Conservation (phyloP, 2,888 invertebrate species). For the Nematopogon swammerdamellus region DNA sequence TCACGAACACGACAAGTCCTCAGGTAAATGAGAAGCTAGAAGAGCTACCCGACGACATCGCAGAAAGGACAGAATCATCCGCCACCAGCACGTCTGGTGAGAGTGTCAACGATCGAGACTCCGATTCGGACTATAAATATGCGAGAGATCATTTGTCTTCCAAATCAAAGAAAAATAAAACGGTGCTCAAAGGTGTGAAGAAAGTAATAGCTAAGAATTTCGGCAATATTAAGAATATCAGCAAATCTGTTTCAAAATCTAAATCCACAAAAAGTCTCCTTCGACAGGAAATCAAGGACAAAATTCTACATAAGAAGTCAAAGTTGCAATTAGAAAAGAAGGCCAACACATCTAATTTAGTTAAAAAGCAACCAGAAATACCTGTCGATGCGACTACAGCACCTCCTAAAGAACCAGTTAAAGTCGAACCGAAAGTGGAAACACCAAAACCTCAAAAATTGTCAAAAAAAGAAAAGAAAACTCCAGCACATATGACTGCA, state of each 20-base stretch:
- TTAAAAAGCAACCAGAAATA: not conserved
- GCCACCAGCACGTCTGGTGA: slow-evolving; percentile 49
- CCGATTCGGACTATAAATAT: slow-evolving; percentile 60
- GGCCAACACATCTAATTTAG: not conserved
- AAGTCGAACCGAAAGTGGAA: slow-evolving; percentile 29
- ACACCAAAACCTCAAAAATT: slow-evolving; percentile 39
- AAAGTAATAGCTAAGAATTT: slow-evolving; percentile 7
- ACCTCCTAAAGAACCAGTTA: slow-evolving; percentile 22
- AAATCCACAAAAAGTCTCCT: slow-evolving; percentile 27
- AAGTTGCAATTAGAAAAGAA: not conserved
- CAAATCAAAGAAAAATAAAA: slow-evolving; percentile 21
- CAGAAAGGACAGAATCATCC: slow-evolving; percentile 51
- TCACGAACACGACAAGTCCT: not conserved
- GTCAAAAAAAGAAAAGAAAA: slow-evolving; percentile 53
- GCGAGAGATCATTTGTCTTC: slow-evolving; percentile 15
- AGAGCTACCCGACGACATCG: slow-evolving; percentile 31
- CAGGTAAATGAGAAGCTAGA: slow-evolving; percentile 15
- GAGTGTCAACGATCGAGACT: slow-evolving; percentile 58
- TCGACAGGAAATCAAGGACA: slow-evolving; percentile 36
- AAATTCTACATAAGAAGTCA: slow-evolving; percentile 24
- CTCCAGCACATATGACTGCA: slow-evolving; percentile 56
- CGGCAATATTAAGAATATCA: not conserved
- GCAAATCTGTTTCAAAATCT: not conserved
- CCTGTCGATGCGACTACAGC: slow-evolving; percentile 16
- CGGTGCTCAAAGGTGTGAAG: slow-evolving; percentile 8